A percentile compares a stretch with the other conserved stretches of the same genome.
phyloP scores from a whole-genome alignment of 2,797 vertebrate genomes.

The Melanotaenia pygmaea region DNA sequence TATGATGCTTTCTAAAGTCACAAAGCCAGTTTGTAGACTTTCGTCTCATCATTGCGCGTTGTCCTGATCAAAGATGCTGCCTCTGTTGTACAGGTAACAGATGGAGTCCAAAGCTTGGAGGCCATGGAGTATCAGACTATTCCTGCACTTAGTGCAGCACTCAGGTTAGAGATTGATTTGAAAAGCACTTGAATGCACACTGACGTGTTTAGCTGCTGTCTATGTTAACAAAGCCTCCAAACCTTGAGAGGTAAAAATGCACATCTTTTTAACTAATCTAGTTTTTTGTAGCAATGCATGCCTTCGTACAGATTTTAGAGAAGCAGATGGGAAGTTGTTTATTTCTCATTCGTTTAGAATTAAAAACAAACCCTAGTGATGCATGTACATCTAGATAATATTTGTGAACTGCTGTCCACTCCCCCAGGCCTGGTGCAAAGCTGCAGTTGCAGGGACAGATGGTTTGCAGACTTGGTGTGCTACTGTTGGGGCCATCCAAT shows the following conservation, averaged over 20 bases:
- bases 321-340: background rate
- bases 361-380: background rate
- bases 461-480: slow-evolving; percentile 89
- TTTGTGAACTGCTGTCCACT: slow-evolving; percentile 6
- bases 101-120: slow-evolving; percentile 92
- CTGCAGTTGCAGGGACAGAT: slow-evolving; percentile 89
- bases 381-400: background rate
- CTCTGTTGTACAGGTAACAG: slow-evolving; percentile 84
- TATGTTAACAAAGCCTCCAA: background rate
- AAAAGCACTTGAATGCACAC: background rate
- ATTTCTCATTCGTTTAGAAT: background rate
- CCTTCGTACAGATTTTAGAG: background rate
- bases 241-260: background rate
- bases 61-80: slow-evolving; percentile 1
- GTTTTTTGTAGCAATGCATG: slow-evolving; percentile 1
- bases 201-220: background rate
- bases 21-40: background rate
- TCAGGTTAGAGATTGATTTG: slow-evolving; percentile 71
- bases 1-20: background rate
- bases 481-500: slow-evolving; percentile 91
- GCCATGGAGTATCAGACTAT: slow-evolving; percentile 93
- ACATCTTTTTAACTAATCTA: background rate
- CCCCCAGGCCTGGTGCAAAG: slow-evolving; percentile 89
- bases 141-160: slow-evolving; percentile 82
- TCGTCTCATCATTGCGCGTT: background rate